phyloP scores from a whole-genome alignment of 2,888 invertebrate species.

The Parasteatoda lunata region DNA sequence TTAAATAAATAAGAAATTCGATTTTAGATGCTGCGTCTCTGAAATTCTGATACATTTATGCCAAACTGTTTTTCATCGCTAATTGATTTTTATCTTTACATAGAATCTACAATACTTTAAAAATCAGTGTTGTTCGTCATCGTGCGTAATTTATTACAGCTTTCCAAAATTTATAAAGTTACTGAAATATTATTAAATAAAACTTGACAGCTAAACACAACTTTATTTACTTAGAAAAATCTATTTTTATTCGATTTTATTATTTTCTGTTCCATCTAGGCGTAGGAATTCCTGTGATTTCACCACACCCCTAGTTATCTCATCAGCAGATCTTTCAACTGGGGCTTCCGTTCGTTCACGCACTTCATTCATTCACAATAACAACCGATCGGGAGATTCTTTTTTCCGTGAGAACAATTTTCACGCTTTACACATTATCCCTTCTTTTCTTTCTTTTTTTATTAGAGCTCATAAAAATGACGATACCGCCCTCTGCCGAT shows the following conservation, averaged over 20 bases:
- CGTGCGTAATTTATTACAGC: too few relatives aligned
- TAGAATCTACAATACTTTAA: too few relatives aligned
- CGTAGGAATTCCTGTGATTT: not conserved
- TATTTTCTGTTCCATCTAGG: not conserved
- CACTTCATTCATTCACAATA: not conserved
- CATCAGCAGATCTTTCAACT: not conserved
- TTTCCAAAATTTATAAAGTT: too few relatives aligned
- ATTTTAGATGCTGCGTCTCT: too few relatives aligned
- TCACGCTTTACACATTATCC: not conserved
- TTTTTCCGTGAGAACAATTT: not conserved
- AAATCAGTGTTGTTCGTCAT: too few relatives aligned
- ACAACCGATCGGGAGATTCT: not conserved
- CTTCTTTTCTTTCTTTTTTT: not conserved
- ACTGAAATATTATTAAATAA: too few relatives aligned
- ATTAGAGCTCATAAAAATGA: slow-evolving; percentile 8
- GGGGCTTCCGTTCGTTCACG: not conserved
- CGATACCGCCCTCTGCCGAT: not conserved
- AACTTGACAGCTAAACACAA: not conserved
- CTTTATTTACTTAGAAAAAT: not conserved
- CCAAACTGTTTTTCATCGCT: too few relatives aligned
- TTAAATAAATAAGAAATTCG: too few relatives aligned
- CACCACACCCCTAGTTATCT: not conserved
- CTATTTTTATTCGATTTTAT: not conserved
- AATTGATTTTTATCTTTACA: too few relatives aligned
- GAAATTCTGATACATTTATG: too few relatives aligned